Conservation (phyloP, 2,113 vertebrate species). For the Meriones unguiculatus region DNA sequence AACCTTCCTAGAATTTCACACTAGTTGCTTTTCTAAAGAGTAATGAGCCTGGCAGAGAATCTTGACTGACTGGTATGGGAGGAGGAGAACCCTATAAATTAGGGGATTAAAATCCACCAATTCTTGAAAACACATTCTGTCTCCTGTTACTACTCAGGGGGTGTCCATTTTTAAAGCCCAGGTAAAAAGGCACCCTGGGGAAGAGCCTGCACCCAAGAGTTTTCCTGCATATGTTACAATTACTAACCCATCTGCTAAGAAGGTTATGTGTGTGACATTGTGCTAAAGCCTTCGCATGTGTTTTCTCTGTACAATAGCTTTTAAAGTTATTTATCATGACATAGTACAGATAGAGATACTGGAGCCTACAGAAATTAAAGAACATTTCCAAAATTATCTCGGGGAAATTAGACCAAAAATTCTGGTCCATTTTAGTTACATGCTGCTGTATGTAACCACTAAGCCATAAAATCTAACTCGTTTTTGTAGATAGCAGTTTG, state of each 20-base stretch:
- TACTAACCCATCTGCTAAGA: background rate
- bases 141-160: background rate
- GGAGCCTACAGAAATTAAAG: background rate
- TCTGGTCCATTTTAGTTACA: background rate
- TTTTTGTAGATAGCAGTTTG: background rate
- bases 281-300: background rate
- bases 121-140: background rate
- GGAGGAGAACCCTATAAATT: background rate
- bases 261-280: background rate
- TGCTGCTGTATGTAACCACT: background rate
- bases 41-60: background rate
- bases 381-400: background rate
- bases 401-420: background rate
- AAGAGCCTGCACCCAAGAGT: background rate
- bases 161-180: background rate
- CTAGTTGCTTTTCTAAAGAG: constrained; percentile 48
- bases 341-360: background rate
- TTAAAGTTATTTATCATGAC: background rate
- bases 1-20: constrained; percentile 55
- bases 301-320: constrained; percentile 2
- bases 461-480: background rate
- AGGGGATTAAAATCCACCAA: background rate
- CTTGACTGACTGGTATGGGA: background rate
- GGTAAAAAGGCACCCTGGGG: background rate
- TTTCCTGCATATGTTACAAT: background rate